phyloP scores from a whole-genome alignment of 2,113 vertebrate genomes.

The Grallaria varia region DNA sequence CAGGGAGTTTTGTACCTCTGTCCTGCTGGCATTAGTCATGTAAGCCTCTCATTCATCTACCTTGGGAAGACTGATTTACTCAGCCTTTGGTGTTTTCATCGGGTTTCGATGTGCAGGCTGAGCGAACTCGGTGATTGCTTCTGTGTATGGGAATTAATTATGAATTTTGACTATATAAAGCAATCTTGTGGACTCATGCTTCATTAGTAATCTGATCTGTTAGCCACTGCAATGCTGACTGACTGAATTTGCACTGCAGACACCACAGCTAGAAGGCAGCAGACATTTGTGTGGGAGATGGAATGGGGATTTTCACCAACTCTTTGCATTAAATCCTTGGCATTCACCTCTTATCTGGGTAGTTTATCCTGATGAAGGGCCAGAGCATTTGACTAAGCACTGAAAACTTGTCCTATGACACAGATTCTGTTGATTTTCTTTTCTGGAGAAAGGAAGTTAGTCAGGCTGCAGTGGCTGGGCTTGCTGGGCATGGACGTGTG shows the following conservation, averaged over 20 bases:
- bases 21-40: constrained; percentile 33
- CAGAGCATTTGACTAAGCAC: neutral
- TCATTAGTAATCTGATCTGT: constrained; percentile 20
- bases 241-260: neutral
- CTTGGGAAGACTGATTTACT: constrained; percentile 26
- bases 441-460: neutral
- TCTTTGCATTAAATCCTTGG: neutral
- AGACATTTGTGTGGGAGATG: neutral
- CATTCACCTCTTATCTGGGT: neutral
- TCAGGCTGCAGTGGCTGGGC: neutral
- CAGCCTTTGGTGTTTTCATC: constrained; percentile 24
- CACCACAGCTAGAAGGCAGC: neutral
- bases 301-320: neutral
- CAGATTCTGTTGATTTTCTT: neutral
- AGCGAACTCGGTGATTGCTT: neutral
- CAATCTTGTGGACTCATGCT: neutral
- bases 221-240: neutral
- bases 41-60: constrained; percentile 37
- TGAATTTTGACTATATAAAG: neutral
- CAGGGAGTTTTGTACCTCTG: constrained; percentile 1
- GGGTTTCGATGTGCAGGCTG: constrained; percentile 31
- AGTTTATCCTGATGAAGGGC: neutral
- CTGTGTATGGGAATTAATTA: constrained; percentile 42
- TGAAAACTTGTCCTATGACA: neutral
- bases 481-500: neutral